Evolutionary conservation across 2,797 vertebrate genomes (phyloP).

Genomic region (Nannoperca obscura): DNA sequence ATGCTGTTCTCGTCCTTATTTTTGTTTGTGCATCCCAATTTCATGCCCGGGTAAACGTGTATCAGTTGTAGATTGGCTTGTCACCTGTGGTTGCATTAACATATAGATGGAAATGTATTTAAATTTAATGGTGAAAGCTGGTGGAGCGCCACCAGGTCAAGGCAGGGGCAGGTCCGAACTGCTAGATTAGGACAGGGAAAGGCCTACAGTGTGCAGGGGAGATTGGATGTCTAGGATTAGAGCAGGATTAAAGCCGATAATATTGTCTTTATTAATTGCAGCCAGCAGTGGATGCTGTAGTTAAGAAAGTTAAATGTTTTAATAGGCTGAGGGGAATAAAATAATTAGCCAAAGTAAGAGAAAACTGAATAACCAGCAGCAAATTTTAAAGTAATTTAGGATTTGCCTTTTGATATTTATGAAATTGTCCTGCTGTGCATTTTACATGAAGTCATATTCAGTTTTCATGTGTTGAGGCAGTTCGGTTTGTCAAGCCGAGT

Average conservation of each 20-base stretch:
- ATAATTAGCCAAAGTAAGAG: slow-evolving; percentile 68
- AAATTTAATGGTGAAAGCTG: slow-evolving; percentile 67
- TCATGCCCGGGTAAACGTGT: slow-evolving; percentile 74
- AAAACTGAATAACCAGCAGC: slow-evolving; percentile 49
- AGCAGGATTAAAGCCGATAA: slow-evolving; percentile 61
- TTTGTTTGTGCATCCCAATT: slow-evolving; percentile 82
- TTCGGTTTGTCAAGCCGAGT: slow-evolving; percentile 29
- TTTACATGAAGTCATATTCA: slow-evolving; percentile 43
- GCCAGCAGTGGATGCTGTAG: slow-evolving; percentile 61
- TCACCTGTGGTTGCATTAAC: slow-evolving; percentile 83
- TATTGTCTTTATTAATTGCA: slow-evolving; percentile 79
- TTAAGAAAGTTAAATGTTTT: slow-evolving; percentile 72
- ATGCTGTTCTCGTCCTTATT: slow-evolving; percentile 65
- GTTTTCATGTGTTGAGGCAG: slow-evolving; percentile 32
- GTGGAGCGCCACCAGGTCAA: slow-evolving; percentile 44
- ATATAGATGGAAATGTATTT: slow-evolving; percentile 85
- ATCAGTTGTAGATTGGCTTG: slow-evolving; percentile 76
- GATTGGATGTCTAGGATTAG: slow-evolving; percentile 74
- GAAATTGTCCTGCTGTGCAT: slow-evolving; percentile 20
- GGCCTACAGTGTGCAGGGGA: slow-evolving; percentile 44
- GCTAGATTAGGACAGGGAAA: slow-evolving; percentile 49
- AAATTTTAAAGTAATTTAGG: slow-evolving; percentile 50
- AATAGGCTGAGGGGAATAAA: slow-evolving; percentile 72
- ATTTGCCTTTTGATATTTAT: slow-evolving; percentile 26
- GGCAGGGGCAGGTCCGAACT: slow-evolving; percentile 42